These are phyloP conservation scores for Caradrina kadenii DNA, from an alignment of 2,888 invertebrate species.

Conservation along the genomic window DNA sequence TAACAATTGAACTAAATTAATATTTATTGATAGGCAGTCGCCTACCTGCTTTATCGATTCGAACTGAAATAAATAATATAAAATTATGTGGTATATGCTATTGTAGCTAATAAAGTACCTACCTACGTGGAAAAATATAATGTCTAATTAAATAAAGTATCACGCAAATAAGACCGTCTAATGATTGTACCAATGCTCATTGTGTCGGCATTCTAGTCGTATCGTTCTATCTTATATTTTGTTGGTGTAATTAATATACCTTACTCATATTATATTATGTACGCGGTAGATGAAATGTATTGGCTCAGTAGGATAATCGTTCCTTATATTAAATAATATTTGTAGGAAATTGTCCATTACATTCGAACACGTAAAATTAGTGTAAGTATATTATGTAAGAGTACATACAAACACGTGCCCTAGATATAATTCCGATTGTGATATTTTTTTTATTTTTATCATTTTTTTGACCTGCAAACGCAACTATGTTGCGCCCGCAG, in stretches of 20 bases:
- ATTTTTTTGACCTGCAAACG: slow-evolving; percentile 35
- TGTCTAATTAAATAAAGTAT: slow-evolving; percentile 24
- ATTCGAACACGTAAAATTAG: slow-evolving; percentile 69
- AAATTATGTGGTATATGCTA: background rate
- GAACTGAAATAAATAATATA: background rate
- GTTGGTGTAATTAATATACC: slow-evolving; percentile 57
- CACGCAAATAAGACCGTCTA: slow-evolving; percentile 49
- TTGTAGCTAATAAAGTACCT: too few species aligned
- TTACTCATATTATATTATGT: slow-evolving; percentile 53
- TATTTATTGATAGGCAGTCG: background rate
- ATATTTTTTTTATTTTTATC: slow-evolving; percentile 74
- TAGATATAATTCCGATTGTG: slow-evolving; percentile 82
- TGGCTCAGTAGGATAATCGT: slow-evolving; percentile 79
- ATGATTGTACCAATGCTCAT: slow-evolving; percentile 60
- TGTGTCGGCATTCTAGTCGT: slow-evolving; percentile 80
- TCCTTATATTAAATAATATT: slow-evolving; percentile 70
- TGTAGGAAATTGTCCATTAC: slow-evolving; percentile 71
- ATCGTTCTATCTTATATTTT: slow-evolving; percentile 67
- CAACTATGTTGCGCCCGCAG: slow-evolving; percentile 15
- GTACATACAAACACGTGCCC: slow-evolving; percentile 73
- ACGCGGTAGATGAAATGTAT: slow-evolving; percentile 68
- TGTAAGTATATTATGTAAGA: slow-evolving; percentile 68
- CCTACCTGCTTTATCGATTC: slow-evolving; percentile 50
- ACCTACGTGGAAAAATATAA: slow-evolving; percentile 6
- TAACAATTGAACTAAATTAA: background rate